Percentiles rank a stretch among this genome's conserved stretches.
These are phyloP conservation scores for Tiliacea citrago DNA, from an alignment of 2,888 invertebrate species.

Conservation along the genomic window DNA sequence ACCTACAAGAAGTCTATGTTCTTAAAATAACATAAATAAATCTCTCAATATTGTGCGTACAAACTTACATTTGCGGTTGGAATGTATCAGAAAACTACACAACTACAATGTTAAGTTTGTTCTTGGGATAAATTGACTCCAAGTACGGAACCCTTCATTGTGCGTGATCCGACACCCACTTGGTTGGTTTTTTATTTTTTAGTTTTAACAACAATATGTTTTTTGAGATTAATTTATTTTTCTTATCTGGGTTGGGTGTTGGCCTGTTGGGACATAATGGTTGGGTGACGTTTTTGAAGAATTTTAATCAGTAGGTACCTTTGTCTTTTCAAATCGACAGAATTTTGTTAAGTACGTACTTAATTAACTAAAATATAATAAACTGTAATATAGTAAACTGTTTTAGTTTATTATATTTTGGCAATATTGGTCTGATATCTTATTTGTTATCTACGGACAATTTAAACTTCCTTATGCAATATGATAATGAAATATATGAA, in stretches of 20 bases:
- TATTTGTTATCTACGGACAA: background rate
- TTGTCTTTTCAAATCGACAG: background rate
- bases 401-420: background rate
- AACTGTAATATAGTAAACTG: too few species aligned
- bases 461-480: background rate
- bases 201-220: constrained; percentile 27
- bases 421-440: background rate
- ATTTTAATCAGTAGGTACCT: background rate
- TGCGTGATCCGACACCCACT: too few species aligned
- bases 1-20: too few species aligned
- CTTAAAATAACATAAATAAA: too few species aligned
- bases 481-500: background rate
- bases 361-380: too few species aligned
- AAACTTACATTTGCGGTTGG: too few species aligned
- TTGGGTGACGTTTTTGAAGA: background rate
- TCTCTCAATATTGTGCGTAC: too few species aligned
- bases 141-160: too few species aligned
- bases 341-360: background rate
- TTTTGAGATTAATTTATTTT: constrained; percentile 38
- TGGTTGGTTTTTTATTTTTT: background rate
- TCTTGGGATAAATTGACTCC: too few species aligned
- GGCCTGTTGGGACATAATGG: background rate
- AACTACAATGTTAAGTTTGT: too few species aligned
- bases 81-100: too few species aligned
- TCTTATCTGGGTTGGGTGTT: constrained; percentile 23